phyloP scores from a whole-genome alignment of 2,113 vertebrate genomes.

The Collichthys lucidus region DNA sequence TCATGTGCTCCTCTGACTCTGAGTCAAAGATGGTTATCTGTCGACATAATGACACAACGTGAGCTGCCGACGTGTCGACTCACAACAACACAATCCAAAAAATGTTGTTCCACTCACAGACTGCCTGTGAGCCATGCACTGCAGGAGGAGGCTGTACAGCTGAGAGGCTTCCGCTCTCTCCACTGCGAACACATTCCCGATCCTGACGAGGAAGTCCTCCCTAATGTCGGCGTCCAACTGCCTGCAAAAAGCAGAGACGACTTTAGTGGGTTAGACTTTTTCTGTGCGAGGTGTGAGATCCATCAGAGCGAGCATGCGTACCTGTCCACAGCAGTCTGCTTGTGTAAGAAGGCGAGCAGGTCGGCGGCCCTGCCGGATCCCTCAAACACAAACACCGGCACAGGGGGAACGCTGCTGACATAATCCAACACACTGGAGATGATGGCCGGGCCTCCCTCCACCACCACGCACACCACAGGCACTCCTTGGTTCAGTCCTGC shows the following conservation, averaged over 20 bases:
- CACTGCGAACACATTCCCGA: constrained; percentile 88
- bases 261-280: neutral
- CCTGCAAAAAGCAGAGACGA: constrained; percentile 70
- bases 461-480: constrained; percentile 90
- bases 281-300: too few relatives aligned
- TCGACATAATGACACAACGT: constrained; percentile 13
- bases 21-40: constrained; percentile 96
- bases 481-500: constrained; percentile 92
- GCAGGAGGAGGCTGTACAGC: constrained; percentile 87
- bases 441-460: constrained; percentile 91
- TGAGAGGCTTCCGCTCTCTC: constrained; percentile 84
- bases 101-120: constrained; percentile 86
- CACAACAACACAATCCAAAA: constrained; percentile 3
- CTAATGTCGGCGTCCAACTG: constrained; percentile 86
- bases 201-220: constrained; percentile 88
- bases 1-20: constrained; percentile 92
- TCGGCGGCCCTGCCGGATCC: constrained; percentile 96
- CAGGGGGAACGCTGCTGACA: constrained; percentile 85
- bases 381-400: constrained; percentile 94
- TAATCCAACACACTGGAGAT: constrained; percentile 92
- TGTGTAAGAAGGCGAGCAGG: constrained; percentile 93
- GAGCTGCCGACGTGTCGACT: constrained; percentile 1
- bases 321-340: constrained; percentile 87
- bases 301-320: constrained; percentile 60
- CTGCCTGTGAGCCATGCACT: constrained; percentile 92